phyloP scores from a whole-genome alignment of 2,797 vertebrate species.

The Falco peregrinus region DNA sequence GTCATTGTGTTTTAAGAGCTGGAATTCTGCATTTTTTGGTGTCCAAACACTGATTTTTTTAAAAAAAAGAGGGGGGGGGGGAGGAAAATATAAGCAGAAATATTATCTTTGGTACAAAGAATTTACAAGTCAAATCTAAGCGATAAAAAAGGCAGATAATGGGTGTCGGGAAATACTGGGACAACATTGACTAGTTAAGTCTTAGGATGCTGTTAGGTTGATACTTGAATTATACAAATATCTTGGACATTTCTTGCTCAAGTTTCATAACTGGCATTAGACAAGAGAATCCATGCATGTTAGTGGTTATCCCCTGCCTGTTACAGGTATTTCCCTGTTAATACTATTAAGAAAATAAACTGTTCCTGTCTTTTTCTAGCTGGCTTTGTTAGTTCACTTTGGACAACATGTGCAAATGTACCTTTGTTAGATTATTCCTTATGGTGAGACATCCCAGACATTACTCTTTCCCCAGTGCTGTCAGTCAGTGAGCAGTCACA shows the following conservation, averaged over 20 bases:
- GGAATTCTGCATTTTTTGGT: neutral
- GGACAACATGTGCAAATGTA: neutral
- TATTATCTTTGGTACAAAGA: neutral
- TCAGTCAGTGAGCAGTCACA: neutral
- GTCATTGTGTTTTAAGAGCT: neutral
- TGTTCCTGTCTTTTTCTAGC: neutral
- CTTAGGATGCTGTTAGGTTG: neutral
- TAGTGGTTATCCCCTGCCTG: neutral
- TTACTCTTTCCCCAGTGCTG: neutral
- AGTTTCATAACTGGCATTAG: neutral
- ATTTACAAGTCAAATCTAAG: neutral
- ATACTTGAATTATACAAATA: neutral
- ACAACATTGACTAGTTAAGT: neutral
- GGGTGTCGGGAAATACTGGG: neutral
- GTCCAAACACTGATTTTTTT: neutral
- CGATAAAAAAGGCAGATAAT: neutral
- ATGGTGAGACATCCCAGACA: neutral
- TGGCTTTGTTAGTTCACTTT: neutral
- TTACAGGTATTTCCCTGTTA: neutral
- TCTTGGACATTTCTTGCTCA: neutral
- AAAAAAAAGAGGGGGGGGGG: no score
- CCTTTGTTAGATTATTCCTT: neutral
- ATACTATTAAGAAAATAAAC: neutral
- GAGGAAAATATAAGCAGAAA: neutral
- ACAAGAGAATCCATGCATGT: neutral